Base-by-base conservation (phyloP, 2,113 vertebrate species). In the Lepisosteus osseus region DNA sequence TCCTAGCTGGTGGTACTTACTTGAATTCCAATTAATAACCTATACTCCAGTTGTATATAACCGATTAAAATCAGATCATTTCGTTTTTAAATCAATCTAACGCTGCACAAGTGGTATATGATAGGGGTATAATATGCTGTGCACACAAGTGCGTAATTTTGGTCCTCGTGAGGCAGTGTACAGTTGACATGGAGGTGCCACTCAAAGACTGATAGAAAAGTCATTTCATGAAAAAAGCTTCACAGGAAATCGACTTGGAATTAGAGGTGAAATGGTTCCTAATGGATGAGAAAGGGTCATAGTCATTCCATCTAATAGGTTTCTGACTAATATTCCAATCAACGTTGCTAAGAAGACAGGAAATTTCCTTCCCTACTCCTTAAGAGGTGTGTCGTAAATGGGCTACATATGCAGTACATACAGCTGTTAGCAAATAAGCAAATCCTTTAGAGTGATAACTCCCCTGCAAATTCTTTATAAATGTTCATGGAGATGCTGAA, bases 221-320 rank as follows among this genome's bases (percentile, higher is more conserved):
- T 43, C 5, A 41, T 29, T 65, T 41, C 3, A 65, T 17, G 3
- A 5, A 65, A 12, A 40, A 43, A 3, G 6, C 13, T 29, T 15
- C 13, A 15, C 17, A 65, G 29, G 17, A 65, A 65, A 65, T 40
- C 29, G 13, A 65, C 62, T 11, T 29, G 29, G 15, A 43, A 43
- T 65, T 8, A 65, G 29, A 41, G 62, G 62, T 65, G 5, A 65
- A n/a, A 9, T 40, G 41, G 29, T 9, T 64, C 62, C 17, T 12
- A 7, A 64, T 64, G 56, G 56, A 13, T n/a, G n/a, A 59, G n/a
- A 59, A 59, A 59, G 56, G 56, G 56, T 12, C 56, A 59, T n/a
- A 59, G 12, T 13, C 5, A 15, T 15, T 5, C n/a, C 13, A 59
- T 5, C 57, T n/a, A 59, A 4, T 59, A 59, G n/a, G 57, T 13